phyloP scores from a whole-genome alignment of 2,888 invertebrate genomes.

The Acrocera orbiculus region DNA sequence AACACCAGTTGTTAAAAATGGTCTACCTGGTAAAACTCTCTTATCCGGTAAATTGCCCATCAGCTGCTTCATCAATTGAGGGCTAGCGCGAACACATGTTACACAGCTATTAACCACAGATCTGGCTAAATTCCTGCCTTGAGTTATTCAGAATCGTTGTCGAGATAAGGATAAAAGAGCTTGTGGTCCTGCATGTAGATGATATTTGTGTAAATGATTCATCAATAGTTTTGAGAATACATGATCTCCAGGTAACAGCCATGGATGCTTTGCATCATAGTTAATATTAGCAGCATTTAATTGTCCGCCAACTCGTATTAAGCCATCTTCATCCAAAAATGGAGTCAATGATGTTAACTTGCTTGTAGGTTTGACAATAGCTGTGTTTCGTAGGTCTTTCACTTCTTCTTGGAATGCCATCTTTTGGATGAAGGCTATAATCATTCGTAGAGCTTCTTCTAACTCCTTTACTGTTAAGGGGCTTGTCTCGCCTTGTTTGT shows the following conservation, averaged over 20 bases:
- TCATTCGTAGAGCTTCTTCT: too few relatives aligned
- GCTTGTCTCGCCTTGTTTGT: too few relatives aligned
- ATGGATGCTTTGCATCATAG: conserved; percentile 13
- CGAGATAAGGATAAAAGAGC: not conserved
- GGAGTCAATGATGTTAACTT: too few relatives aligned
- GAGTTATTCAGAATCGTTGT: conserved; percentile 2
- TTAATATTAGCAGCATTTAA: not conserved
- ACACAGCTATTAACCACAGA: not conserved
- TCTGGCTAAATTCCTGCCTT: conserved; percentile 1
- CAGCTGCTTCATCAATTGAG: conserved; percentile 1
- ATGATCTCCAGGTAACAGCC: conserved; percentile 14
- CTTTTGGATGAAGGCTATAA: too few relatives aligned
- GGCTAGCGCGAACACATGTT: not conserved
- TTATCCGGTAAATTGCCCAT: conserved; percentile 5
- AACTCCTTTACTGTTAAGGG: too few relatives aligned
- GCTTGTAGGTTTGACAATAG: too few relatives aligned
- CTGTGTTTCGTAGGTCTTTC: too few relatives aligned
- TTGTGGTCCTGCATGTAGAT: conserved; percentile 7
- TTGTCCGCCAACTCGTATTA: conserved; percentile 6
- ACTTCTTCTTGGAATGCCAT: too few relatives aligned
- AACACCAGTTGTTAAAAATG: too few relatives aligned
- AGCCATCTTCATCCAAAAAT: not conserved
- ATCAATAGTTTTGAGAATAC: conserved; percentile 6
- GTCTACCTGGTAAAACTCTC: too few relatives aligned
- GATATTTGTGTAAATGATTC: conserved; percentile 1